Evolutionary conservation across 2,888 invertebrate genomes (phyloP).

Genomic region (Conistra vaccinii): DNA sequence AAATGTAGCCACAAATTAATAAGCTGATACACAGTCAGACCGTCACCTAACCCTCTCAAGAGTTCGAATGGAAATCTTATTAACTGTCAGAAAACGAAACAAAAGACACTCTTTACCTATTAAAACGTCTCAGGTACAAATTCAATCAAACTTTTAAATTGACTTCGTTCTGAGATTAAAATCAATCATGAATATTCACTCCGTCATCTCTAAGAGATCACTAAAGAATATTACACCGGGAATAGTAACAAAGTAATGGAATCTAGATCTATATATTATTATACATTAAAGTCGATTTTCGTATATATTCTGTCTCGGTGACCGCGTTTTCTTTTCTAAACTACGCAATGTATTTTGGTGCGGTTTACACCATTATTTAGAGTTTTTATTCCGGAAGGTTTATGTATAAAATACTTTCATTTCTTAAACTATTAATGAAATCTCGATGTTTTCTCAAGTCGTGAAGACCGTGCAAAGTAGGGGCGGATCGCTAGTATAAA

Average conservation of each 20-base stretch:
- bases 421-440: too few species aligned
- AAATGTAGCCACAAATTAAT: too few species aligned
- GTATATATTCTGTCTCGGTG: background rate
- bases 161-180: slow-evolving; percentile 44
- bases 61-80: background rate
- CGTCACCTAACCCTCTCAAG: background rate
- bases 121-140: slow-evolving; percentile 25
- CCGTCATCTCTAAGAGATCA: slow-evolving; percentile 19
- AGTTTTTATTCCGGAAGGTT: too few species aligned
- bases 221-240: slow-evolving; percentile 24
- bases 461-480: background rate
- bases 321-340: too few species aligned
- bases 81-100: slow-evolving; percentile 9
- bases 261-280: background rate
- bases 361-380: background rate
- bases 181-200: slow-evolving; percentile 42
- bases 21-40: background rate
- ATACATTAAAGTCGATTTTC: background rate
- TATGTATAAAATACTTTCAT: too few species aligned
- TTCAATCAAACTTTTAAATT: slow-evolving; percentile 55
- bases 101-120: slow-evolving; percentile 12
- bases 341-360: too few species aligned
- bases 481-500: background rate
- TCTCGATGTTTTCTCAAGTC: background rate
- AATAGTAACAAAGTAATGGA: slow-evolving; percentile 2